Conservation (phyloP, 37 sponge, comb jelly and placozoan genomes). For the Diacarnus erythraeanus region DNA sequence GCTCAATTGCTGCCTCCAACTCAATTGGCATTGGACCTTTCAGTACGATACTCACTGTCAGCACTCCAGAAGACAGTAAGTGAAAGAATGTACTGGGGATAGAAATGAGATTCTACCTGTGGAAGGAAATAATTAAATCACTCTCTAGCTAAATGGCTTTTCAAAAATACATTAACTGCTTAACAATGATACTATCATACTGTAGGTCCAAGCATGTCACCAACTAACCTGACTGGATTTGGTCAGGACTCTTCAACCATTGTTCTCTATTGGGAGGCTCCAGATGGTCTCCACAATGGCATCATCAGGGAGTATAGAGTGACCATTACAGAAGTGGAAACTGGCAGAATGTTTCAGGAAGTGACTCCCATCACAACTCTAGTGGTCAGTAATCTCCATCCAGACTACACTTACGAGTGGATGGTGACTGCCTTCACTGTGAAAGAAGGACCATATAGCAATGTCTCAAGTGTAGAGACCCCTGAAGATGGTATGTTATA, state of each 20-base stretch:
- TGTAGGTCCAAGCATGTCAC: conserved; percentile 17
- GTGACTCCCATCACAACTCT: neutral
- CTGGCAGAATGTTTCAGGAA: neutral
- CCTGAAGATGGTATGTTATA: conserved; percentile 30
- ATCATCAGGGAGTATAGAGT: conserved; percentile 31
- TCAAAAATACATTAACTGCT: too few relatives aligned
- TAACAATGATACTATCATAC: neutral
- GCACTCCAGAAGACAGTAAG: conserved; percentile 15
- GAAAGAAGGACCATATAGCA: conserved; percentile 21
- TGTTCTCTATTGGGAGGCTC: conserved; percentile 24
- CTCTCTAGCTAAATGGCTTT: too few relatives aligned
- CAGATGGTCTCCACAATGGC: conserved; percentile 19
- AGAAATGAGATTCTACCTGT: too few relatives aligned
- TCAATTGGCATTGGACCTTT: conserved; percentile 5
- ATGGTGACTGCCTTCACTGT: conserved; percentile 36
- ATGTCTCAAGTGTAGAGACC: neutral
- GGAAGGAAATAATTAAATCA: too few relatives aligned
- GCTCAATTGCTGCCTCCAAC: conserved; percentile 13
- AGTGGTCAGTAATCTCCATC: conserved; percentile 17
- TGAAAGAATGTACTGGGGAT: too few relatives aligned
- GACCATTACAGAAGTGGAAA: conserved; percentile 24
- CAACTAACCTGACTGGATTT: neutral
- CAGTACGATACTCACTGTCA: neutral
- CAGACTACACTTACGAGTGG: conserved; percentile 17
- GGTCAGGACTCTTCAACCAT: conserved; percentile 14